Percentiles rank a stretch among this genome's conserved stretches.
phyloP scores from a whole-genome alignment of 2,797 vertebrate species.

The Trachops cirrhosus region DNA sequence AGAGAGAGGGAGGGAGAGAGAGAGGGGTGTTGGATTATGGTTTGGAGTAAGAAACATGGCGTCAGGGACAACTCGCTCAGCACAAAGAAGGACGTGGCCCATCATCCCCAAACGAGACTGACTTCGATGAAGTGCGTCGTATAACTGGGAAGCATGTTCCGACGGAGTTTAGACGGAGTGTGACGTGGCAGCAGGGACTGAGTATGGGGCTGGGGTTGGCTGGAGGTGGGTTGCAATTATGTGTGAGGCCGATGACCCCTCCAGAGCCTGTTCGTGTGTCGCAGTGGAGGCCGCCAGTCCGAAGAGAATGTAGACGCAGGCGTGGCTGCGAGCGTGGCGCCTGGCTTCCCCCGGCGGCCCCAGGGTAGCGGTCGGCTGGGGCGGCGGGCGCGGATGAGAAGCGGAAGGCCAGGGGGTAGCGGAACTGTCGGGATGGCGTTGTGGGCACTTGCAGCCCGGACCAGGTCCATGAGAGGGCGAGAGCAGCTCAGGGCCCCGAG shows the following conservation, averaged over 20 bases:
- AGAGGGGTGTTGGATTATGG: not conserved
- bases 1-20: not conserved
- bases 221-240: not conserved
- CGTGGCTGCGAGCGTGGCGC: not conserved
- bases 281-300: not conserved
- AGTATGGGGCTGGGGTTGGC: not conserved
- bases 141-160: not conserved
- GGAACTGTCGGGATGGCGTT: not conserved
- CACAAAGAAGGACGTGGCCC: not conserved
- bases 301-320: not conserved
- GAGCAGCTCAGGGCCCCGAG: not conserved
- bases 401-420: not conserved
- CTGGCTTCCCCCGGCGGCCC: slow-evolving; percentile 25
- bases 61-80: not conserved
- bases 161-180: not conserved
- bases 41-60: not conserved
- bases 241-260: not conserved
- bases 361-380: not conserved
- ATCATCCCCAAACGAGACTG: not conserved
- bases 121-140: slow-evolving; percentile 11
- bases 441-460: not conserved
- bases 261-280: not conserved
- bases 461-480: not conserved
- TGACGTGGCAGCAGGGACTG: slow-evolving; percentile 30
- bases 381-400: not conserved